Evolutionary conservation across 2,797 vertebrate genomes (phyloP).

Genomic region (Phylloscopus collybita): DNA sequence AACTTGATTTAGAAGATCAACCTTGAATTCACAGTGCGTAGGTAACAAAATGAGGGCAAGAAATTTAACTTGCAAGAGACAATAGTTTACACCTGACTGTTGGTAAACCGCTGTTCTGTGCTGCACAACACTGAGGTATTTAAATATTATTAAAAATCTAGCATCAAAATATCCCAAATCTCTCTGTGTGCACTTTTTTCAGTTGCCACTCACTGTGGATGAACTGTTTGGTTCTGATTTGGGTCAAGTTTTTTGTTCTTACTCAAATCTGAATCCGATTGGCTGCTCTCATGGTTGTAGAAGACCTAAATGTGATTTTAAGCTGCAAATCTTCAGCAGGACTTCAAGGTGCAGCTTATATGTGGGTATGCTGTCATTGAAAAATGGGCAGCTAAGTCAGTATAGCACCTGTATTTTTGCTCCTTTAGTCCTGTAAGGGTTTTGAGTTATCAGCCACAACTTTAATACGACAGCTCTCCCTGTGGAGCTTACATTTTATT

Average conservation of each 20-base stretch:
- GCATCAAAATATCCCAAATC: background rate
- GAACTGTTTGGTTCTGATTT: background rate
- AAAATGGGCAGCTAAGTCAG: background rate
- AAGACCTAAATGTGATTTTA: background rate
- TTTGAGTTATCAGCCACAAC: background rate
- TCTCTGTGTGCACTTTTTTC: fast-evolving
- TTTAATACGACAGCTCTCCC: background rate
- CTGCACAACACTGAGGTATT: background rate
- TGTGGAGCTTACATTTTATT: background rate
- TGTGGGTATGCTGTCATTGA: background rate
- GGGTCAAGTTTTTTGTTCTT: background rate
- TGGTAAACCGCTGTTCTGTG: background rate
- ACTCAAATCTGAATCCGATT: background rate
- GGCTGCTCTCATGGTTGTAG: background rate
- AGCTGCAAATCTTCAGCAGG: background rate
- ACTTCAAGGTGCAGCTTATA: background rate
- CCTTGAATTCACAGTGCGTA: background rate
- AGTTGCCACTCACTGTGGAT: background rate
- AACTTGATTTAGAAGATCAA: background rate
- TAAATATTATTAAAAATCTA: background rate
- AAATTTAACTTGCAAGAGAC: background rate
- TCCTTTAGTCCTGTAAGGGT: background rate
- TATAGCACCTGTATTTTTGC: background rate
- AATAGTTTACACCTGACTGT: background rate
- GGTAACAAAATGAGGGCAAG: background rate